Percentiles rank a stretch among this genome's conserved stretches.
Evolutionary conservation across 2,888 invertebrate species (phyloP).

Genomic region (Mythimna loreyi): DNA sequence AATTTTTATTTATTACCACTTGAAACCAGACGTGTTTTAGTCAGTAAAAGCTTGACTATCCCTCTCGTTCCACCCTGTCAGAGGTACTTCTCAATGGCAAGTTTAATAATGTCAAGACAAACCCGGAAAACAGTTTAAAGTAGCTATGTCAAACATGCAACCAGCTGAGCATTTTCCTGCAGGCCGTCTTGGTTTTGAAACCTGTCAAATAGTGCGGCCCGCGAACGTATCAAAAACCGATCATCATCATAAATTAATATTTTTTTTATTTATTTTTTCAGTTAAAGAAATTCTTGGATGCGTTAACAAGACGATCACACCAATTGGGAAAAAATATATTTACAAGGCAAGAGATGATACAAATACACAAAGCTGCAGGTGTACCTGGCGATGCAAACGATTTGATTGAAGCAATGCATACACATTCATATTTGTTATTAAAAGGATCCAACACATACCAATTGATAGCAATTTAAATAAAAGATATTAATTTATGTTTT

Average conservation of each 20-base stretch:
- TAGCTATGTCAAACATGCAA: too few relatives aligned
- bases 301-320: slow-evolving; percentile 92
- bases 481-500: background rate
- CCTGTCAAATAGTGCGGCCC: too few relatives aligned
- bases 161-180: too few relatives aligned
- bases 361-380: slow-evolving; percentile 92
- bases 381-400: slow-evolving; percentile 93
- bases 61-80: too few relatives aligned
- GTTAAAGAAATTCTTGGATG: slow-evolving; percentile 94
- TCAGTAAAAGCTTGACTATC: too few relatives aligned
- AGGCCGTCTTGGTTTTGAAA: too few relatives aligned
- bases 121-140: too few relatives aligned
- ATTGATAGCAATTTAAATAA: slow-evolving; percentile 80
- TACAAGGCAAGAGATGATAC: slow-evolving; percentile 94
- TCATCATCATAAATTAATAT: background rate
- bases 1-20: slow-evolving; percentile 63
- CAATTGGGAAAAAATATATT: slow-evolving; percentile 93
- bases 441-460: slow-evolving; percentile 95
- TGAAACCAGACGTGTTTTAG: too few relatives aligned
- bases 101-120: too few relatives aligned
- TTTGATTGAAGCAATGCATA: slow-evolving; percentile 95
- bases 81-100: too few relatives aligned
- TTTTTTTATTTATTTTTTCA: slow-evolving; percentile 66
- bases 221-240: too few relatives aligned
- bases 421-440: slow-evolving; percentile 96